These are phyloP conservation scores for Percopsis transmontana DNA, from an alignment of 2,113 vertebrate genomes.

Conservation along the genomic window DNA sequence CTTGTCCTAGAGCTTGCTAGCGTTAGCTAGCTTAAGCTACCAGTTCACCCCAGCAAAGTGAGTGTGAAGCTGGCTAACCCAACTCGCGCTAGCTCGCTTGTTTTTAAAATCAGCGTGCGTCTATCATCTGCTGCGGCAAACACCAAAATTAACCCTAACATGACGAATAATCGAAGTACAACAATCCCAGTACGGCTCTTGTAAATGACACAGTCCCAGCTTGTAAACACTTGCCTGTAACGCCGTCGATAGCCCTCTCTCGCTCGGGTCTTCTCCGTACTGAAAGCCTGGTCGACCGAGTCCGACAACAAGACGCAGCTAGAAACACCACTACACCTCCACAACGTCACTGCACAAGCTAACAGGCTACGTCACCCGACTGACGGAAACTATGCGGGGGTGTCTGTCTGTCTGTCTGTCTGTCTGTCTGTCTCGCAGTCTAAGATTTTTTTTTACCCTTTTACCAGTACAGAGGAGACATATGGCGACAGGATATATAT, in stretches of 20 bases:
- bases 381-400: slow-evolving; percentile 79
- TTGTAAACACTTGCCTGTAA: slow-evolving; percentile 59
- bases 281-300: slow-evolving; percentile 71
- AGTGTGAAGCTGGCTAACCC: not conserved
- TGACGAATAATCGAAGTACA: not conserved
- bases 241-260: slow-evolving; percentile 44
- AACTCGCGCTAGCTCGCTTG: slow-evolving; percentile 41
- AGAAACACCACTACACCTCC: slow-evolving; percentile 71
- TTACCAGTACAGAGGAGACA: slow-evolving; percentile 4
- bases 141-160: slow-evolving; percentile 5
- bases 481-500: not conserved
- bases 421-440: slow-evolving; percentile 43
- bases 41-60: slow-evolving; percentile 2
- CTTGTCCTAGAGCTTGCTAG: not conserved
- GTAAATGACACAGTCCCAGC: too few relatives aligned
- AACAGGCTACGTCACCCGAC: slow-evolving; percentile 74
- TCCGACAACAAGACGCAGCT: slow-evolving; percentile 74
- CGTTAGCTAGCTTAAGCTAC: slow-evolving; percentile 32
- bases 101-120: not conserved
- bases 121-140: slow-evolving; percentile 8
- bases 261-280: slow-evolving; percentile 58
- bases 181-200: not conserved
- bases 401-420: slow-evolving; percentile 68
- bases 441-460: slow-evolving; percentile 23
- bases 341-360: slow-evolving; percentile 74